Evolutionary conservation across 2,797 vertebrate species (phyloP).

Genomic region (Hemibagrus guttatus): DNA sequence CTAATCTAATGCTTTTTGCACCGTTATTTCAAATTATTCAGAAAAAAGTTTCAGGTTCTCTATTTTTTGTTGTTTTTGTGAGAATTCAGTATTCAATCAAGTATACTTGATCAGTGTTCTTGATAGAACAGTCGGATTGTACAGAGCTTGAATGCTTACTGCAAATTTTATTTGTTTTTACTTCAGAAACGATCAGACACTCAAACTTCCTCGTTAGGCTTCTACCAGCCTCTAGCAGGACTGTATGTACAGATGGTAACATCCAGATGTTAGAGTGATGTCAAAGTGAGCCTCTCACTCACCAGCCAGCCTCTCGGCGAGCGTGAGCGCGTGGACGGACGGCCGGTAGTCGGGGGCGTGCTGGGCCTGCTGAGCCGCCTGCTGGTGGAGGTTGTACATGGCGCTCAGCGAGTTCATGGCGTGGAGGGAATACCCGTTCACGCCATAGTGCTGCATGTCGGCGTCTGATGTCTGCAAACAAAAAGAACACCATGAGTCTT

Average conservation of each 20-base stretch:
- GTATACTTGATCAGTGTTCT: too few species aligned
- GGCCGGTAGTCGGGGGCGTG: conserved; percentile 92
- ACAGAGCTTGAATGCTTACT: neutral
- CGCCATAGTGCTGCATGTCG: conserved; percentile 95
- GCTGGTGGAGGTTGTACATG: conserved; percentile 99
- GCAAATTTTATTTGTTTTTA: neutral
- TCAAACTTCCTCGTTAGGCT: neutral
- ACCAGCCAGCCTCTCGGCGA: conserved; percentile 97
- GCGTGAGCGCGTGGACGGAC: conserved; percentile 91
- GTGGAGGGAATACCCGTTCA: conserved; percentile 94
- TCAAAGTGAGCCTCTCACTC: conserved; percentile 72
- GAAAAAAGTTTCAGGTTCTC: neutral
- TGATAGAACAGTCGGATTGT: neutral
- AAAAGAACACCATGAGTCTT: conserved; percentile 1
- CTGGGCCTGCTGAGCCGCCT: conserved; percentile 96
- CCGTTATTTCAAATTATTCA: neutral
- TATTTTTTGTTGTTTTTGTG: neutral
- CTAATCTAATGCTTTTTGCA: neutral
- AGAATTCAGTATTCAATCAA: neutral
- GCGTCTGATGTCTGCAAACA: conserved; percentile 57
- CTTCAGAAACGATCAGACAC: too few species aligned
- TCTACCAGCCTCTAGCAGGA: neutral
- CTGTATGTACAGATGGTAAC: conserved; percentile 8
- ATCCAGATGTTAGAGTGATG: neutral
- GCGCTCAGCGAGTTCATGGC: conserved; percentile 96